A percentile compares a stretch with the other conserved stretches of the same genome.
Conservation (phyloP, 2,113 vertebrate genomes). For the Taurulus bubalis region DNA sequence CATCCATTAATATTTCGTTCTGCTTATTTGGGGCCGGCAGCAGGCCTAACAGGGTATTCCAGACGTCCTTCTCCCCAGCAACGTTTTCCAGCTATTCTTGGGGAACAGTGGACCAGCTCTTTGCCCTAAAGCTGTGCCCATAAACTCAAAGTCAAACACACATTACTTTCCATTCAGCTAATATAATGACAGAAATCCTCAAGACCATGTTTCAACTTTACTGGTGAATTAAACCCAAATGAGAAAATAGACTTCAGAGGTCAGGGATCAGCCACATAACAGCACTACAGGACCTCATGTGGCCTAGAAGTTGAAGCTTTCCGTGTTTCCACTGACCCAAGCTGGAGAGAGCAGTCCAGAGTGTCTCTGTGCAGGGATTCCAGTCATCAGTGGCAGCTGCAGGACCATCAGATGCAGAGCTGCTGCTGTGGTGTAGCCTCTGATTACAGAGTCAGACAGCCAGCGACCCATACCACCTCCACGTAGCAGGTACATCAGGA, state of each 20-base stretch:
- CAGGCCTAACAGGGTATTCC: background rate
- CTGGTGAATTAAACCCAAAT: background rate
- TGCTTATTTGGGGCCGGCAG: background rate
- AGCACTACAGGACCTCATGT: background rate
- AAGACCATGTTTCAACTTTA: background rate
- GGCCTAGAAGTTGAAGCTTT: background rate
- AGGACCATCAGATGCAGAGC: constrained; percentile 87
- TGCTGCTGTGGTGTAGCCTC: constrained; percentile 90
- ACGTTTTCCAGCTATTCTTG: background rate
- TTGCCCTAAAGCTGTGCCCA: background rate
- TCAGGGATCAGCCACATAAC: constrained; percentile 3
- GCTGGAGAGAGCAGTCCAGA: constrained; percentile 85
- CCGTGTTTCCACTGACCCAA: constrained; percentile 81
- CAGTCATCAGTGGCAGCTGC: constrained; percentile 89
- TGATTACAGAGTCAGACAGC: constrained; percentile 87
- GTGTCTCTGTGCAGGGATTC: constrained; percentile 84
- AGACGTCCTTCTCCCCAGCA: background rate
- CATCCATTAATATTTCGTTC: background rate
- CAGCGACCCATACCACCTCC: constrained; percentile 90
- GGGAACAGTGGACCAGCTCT: background rate
- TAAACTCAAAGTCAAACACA: background rate
- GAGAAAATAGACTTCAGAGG: background rate
- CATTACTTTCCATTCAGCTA: background rate
- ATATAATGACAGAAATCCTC: background rate
- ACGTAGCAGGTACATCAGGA: constrained; percentile 85